These are phyloP conservation scores for Champsocephalus esox DNA, from an alignment of 2,797 vertebrate genomes.

Conservation along the genomic window DNA sequence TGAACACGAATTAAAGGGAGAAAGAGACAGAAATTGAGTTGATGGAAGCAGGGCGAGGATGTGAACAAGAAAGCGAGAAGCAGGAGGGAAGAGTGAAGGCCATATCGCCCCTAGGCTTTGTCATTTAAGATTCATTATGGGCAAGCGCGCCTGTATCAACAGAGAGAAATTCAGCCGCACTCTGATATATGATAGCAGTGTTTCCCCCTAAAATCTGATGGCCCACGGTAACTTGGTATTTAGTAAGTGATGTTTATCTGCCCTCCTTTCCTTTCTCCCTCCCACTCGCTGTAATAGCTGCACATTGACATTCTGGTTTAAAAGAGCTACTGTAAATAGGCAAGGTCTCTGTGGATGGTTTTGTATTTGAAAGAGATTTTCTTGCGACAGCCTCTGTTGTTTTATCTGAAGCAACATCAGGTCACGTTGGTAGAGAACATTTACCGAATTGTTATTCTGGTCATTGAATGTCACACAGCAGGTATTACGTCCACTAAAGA, in stretches of 20 bases:
- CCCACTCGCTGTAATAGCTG: constrained; percentile 37
- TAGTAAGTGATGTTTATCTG: constrained; percentile 76
- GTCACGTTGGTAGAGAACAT: constrained; percentile 24
- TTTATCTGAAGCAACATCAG: constrained; percentile 27
- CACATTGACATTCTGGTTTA: constrained; percentile 42
- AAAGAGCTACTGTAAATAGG: constrained; percentile 52
- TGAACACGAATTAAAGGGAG: constrained; percentile 35
- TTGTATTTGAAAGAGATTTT: constrained; percentile 17
- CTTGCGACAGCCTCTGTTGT: constrained; percentile 6
- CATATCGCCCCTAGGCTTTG: constrained; percentile 65
- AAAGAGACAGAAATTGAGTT: constrained; percentile 16
- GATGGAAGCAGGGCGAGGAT: constrained; percentile 25
- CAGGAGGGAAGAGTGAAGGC: constrained; percentile 36
- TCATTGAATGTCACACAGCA: constrained; percentile 7
- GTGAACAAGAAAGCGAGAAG: constrained; percentile 44
- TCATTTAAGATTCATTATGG: constrained; percentile 78
- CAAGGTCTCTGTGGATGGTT: constrained; percentile 36
- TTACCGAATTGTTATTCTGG: constrained; percentile 5
- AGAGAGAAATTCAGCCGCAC: constrained; percentile 62
- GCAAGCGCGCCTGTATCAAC: constrained; percentile 57
- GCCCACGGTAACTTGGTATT: constrained; percentile 77
- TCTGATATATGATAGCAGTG: constrained; percentile 71
- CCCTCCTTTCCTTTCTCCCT: constrained; percentile 35
- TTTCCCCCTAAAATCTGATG: constrained; percentile 65
- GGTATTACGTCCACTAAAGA: constrained; percentile 8